Percentiles rank a stretch among this genome's conserved stretches.
These are phyloP conservation scores for Ophioninae sp. DNA, from an alignment of 2,888 invertebrate species.

Conservation along the genomic window DNA sequence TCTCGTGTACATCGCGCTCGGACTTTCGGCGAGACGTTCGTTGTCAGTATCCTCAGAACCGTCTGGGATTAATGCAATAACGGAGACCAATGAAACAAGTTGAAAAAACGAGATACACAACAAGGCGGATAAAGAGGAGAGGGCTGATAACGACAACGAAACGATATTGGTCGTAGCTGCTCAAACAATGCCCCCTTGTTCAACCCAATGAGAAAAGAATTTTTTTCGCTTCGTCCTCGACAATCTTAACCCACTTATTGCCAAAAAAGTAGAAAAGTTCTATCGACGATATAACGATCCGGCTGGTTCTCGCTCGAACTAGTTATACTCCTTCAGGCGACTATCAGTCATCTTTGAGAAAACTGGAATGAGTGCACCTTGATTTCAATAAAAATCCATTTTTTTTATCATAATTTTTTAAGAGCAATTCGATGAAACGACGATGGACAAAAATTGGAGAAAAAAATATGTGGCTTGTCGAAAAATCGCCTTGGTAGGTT, in stretches of 20 bases:
- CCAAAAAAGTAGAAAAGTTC: slow-evolving; percentile 14
- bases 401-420: background rate
- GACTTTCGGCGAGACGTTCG: slow-evolving; percentile 56
- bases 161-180: slow-evolving; percentile 30
- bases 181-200: slow-evolving; percentile 59
- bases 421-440: background rate
- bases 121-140: slow-evolving; percentile 11
- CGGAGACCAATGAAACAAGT: slow-evolving; percentile 1
- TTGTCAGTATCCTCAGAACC: slow-evolving; percentile 51
- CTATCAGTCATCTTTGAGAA: background rate
- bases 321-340: background rate
- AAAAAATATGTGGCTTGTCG: background rate
- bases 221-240: slow-evolving; percentile 13
- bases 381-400: background rate
- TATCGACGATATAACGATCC: slow-evolving; percentile 28
- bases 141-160: slow-evolving; percentile 35
- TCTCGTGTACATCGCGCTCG: slow-evolving; percentile 30
- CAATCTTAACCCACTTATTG: slow-evolving; percentile 52
- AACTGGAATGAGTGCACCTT: background rate
- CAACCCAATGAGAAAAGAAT: slow-evolving; percentile 34
- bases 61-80: background rate
- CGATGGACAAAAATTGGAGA: background rate
- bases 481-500: background rate
- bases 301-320: slow-evolving; percentile 27
- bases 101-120: slow-evolving; percentile 16